Percentiles rank a stretch among this genome's conserved stretches.
Evolutionary conservation across 2,797 vertebrate species (phyloP).

Genomic region (Tolypeutes matacus): DNA sequence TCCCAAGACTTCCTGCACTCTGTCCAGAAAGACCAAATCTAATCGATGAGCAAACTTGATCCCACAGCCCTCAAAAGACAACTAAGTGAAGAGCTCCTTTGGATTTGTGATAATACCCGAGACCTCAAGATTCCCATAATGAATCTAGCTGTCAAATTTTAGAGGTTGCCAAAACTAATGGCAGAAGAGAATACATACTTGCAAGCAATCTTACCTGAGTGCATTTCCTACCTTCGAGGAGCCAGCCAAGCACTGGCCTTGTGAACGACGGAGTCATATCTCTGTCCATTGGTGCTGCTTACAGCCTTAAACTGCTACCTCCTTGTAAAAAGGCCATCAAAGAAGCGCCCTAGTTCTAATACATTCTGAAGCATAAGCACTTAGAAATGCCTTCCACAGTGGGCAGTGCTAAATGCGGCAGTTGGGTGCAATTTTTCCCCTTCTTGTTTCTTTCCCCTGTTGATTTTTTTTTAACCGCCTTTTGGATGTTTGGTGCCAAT

Average conservation of each 20-base stretch:
- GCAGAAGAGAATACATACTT: constrained; percentile 79
- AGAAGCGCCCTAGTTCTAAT: constrained; percentile 67
- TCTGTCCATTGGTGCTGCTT: constrained; percentile 87
- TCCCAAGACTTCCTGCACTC: background rate
- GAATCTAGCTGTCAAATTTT: constrained; percentile 85
- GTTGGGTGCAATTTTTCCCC: background rate
- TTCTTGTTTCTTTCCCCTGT: constrained; percentile 68
- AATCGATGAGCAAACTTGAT: constrained; percentile 76
- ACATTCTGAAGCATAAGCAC: constrained; percentile 48
- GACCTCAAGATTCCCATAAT: constrained; percentile 76
- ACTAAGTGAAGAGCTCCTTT: constrained; percentile 73
- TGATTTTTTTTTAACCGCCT: constrained; percentile 60
- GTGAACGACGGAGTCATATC: constrained; percentile 87
- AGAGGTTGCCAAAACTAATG: constrained; percentile 85
- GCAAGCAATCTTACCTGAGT: background rate
- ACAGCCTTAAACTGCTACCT: constrained; percentile 85
- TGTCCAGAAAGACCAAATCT: constrained; percentile 47
- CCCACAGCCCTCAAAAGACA: constrained; percentile 67
- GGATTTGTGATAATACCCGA: constrained; percentile 79
- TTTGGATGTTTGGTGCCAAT: constrained; percentile 63
- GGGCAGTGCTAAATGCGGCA: constrained; percentile 69
- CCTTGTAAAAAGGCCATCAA: constrained; percentile 84
- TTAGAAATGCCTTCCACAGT: constrained; percentile 65
- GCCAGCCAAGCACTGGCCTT: constrained; percentile 83
- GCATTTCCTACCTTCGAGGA: background rate